These are phyloP conservation scores for Dermochelys coriacea DNA, from an alignment of 2,797 vertebrate species.

Conservation along the genomic window DNA sequence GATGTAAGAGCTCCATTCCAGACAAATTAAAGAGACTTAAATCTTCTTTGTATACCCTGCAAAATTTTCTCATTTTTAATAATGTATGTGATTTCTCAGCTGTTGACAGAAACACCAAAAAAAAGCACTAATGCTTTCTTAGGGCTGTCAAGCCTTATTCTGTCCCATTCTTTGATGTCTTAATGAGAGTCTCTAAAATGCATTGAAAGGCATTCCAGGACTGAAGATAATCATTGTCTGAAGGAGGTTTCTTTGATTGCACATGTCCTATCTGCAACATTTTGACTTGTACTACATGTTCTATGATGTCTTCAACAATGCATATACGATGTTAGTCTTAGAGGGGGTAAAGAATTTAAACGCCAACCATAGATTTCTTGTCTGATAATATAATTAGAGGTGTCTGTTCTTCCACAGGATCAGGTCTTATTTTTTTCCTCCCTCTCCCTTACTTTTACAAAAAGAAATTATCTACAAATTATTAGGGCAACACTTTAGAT, in stretches of 20 bases:
- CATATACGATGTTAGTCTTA: neutral
- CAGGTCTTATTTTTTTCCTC: neutral
- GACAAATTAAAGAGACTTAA: constrained; percentile 41
- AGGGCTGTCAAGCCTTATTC: constrained; percentile 40
- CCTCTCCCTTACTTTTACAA: neutral
- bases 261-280: neutral
- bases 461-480: neutral
- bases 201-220: constrained; percentile 11
- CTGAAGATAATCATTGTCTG: neutral
- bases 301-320: constrained; percentile 25
- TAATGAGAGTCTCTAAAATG: constrained; percentile 42
- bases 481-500: neutral
- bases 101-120: constrained; percentile 28
- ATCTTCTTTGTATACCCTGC: neutral
- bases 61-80: constrained; percentile 31
- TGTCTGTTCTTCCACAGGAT: neutral
- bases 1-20: constrained; percentile 22
- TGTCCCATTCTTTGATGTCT: constrained; percentile 46
- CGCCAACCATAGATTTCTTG: neutral
- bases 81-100: neutral
- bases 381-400: constrained; percentile 10
- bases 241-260: constrained; percentile 27
- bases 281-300: neutral
- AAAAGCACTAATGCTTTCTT: constrained; percentile 6
- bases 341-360: constrained; percentile 24